phyloP scores from a whole-genome alignment of 2,113 vertebrate genomes.

The Psilopsiagon aurifrons region DNA sequence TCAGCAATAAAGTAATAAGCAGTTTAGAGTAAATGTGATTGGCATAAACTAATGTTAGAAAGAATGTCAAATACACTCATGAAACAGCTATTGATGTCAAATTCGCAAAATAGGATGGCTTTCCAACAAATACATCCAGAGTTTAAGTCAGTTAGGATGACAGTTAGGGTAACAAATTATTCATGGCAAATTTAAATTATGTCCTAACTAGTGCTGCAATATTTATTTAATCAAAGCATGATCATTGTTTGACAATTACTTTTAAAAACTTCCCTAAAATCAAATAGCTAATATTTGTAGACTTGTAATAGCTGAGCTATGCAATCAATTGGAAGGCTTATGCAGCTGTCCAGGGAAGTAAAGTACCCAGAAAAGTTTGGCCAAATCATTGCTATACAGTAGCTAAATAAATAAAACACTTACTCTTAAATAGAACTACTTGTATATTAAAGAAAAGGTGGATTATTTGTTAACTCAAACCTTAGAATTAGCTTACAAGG shows the following conservation, averaged over 20 bases:
- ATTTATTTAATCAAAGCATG: conserved; percentile 72
- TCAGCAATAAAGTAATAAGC: conserved; percentile 73
- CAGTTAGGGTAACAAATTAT: conserved; percentile 64
- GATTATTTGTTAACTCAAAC: background rate
- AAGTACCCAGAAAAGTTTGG: background rate
- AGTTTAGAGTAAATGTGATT: conserved; percentile 67
- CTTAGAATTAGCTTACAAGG: background rate
- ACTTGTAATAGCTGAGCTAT: conserved; percentile 37
- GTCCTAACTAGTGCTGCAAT: conserved; percentile 20
- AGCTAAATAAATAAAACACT: background rate
- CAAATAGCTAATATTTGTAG: conserved; percentile 52
- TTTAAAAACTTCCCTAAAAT: conserved; percentile 61
- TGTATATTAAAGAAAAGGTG: conserved; percentile 13
- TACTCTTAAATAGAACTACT: background rate
- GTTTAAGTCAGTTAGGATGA: conserved; percentile 51
- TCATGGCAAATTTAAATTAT: conserved; percentile 64
- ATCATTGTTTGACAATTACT: conserved; percentile 72
- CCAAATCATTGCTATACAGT: background rate
- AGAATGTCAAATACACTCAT: conserved; percentile 59
- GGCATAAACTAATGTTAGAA: conserved; percentile 68
- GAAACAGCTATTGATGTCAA: conserved; percentile 54
- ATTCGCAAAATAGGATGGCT: conserved; percentile 54
- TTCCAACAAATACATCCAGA: conserved; percentile 39
- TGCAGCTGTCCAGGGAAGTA: background rate
- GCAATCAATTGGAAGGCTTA: conserved; percentile 44